Evolutionary conservation across 2,113 vertebrate species (phyloP).

Genomic region (Siniperca knerii): DNA sequence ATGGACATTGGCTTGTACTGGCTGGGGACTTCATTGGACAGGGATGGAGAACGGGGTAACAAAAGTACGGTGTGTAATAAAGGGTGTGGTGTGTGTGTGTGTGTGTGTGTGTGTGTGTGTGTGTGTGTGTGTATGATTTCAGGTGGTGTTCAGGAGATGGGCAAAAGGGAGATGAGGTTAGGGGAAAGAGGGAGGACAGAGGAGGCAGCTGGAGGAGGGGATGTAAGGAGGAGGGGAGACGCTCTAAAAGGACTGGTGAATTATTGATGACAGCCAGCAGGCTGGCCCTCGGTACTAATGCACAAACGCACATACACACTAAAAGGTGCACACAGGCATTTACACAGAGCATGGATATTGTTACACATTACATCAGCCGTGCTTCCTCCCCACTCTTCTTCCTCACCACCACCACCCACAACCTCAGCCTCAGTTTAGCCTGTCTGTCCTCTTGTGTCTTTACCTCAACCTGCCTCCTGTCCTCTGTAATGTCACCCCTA

Average conservation of each 20-base stretch:
- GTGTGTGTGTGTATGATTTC: background rate
- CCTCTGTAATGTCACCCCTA: slow-evolving; percentile 16
- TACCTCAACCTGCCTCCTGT: slow-evolving; percentile 33
- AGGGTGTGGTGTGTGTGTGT: slow-evolving; percentile 7
- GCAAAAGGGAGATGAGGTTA: slow-evolving; percentile 37
- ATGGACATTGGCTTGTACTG: background rate
- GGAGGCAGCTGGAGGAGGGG: slow-evolving; percentile 61
- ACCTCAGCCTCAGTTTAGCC: slow-evolving; percentile 54
- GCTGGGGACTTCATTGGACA: background rate
- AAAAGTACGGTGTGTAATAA: background rate
- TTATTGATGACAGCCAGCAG: slow-evolving; percentile 85
- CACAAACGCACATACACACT: slow-evolving; percentile 37
- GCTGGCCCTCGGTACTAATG: slow-evolving; percentile 78
- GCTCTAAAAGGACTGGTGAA: slow-evolving; percentile 80
- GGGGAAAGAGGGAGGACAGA: slow-evolving; percentile 56
- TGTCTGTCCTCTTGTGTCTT: slow-evolving; percentile 48
- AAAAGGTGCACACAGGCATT: slow-evolving; percentile 67
- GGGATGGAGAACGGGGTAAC: background rate
- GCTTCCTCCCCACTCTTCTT: slow-evolving; percentile 27
- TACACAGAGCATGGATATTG: slow-evolving; percentile 75
- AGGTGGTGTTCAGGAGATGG: slow-evolving; percentile 26
- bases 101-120: background rate
- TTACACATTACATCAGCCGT: slow-evolving; percentile 85
- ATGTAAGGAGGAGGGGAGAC: slow-evolving; percentile 49
- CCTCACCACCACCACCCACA: slow-evolving; percentile 62